Base-by-base conservation (phyloP, 2,797 vertebrate genomes). In the Xenentodon cancila region DNA sequence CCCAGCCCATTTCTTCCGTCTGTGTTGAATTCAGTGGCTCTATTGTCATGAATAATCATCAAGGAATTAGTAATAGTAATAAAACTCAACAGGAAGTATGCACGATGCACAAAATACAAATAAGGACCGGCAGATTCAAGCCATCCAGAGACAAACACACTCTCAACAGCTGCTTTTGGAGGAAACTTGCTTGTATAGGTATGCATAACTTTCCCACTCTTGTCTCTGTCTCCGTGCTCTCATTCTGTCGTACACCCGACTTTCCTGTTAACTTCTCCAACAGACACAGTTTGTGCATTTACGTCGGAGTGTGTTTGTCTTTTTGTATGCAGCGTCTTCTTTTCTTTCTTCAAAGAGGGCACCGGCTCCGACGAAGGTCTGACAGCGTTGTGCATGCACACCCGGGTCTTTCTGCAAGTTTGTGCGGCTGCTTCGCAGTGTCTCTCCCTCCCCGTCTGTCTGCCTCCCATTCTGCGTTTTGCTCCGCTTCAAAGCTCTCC, bases 401-500 rank as follows among this genome's bases (percentile, higher is more conserved):
- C 65, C 37, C 20, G 20, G 45, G 47, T 67, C 21, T 48, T 61
- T 75, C 49, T 67, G 76, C 63, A 63, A 67, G 72, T 79, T 53
- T 79, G 62, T 68, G 78, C 83, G 75, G 82, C 69, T 44, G 68
- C 58, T 71, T 56, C 45, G 9, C 60, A 9, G 53, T 78, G 66
- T 68, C 53, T 75, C 68, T 73, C 64, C 64, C 63, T 78, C 45
- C 69, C 16, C 68, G 47, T 71, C 75, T 69, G 51, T 64, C 73
- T 73, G 68, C 53, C 70, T 81, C 75, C 76, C 80, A 52, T 73
- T 79, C 61, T n/a, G 56, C 70, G 72, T 84, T 80, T 69, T 80
- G 5, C 71, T 59, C 83, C 57, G 82, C 90, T 92, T 94, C 91
- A 94, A 94, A 94, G 90, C 73, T 45, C 62, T 70, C 79, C 80